phyloP scores from a whole-genome alignment of 1,140 invertebrate species.

The Epicauta chinensis region DNA sequence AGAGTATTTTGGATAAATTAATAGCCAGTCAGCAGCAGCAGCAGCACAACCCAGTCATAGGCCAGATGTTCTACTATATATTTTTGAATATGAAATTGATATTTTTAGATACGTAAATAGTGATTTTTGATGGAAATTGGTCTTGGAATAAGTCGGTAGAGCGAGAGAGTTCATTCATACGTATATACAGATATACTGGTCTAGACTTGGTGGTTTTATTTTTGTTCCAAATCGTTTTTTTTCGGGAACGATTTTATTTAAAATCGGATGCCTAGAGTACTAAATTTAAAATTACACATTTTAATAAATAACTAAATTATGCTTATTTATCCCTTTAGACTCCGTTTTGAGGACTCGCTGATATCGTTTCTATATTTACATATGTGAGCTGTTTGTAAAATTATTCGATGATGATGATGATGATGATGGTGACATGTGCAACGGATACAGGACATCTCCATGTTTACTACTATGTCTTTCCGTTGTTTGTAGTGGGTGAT shows the following conservation, averaged over 20 bases:
- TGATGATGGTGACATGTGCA: constrained; percentile 5
- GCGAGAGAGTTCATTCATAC: constrained; percentile 22
- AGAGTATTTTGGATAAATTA: too few relatives aligned
- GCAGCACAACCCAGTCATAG: too few relatives aligned
- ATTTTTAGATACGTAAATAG: constrained; percentile 5
- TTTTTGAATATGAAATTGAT: constrained; percentile 16
- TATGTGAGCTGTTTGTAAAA: too few relatives aligned
- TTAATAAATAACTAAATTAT: constrained; percentile 17
- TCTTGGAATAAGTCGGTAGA: too few relatives aligned
- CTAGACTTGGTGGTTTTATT: constrained; percentile 19
- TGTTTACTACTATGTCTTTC: constrained; percentile 11
- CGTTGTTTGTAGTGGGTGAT: constrained; percentile 1
- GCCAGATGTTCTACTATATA: constrained; percentile 8
- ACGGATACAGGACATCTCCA: background rate
- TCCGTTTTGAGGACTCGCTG: too few relatives aligned
- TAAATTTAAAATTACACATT: constrained; percentile 18
- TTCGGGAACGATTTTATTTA: constrained; percentile 15
- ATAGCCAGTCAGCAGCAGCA: too few relatives aligned
- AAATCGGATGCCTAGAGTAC: constrained; percentile 13
- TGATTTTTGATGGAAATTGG: too few relatives aligned
- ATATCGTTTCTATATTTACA: too few relatives aligned
- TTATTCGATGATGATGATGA: too few relatives aligned
- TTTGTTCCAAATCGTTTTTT: too few relatives aligned
- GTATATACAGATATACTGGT: constrained; percentile 4
- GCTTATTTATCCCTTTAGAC: background rate